phyloP scores from a whole-genome alignment of 2,888 invertebrate genomes.

The Bombyx huttoni region DNA sequence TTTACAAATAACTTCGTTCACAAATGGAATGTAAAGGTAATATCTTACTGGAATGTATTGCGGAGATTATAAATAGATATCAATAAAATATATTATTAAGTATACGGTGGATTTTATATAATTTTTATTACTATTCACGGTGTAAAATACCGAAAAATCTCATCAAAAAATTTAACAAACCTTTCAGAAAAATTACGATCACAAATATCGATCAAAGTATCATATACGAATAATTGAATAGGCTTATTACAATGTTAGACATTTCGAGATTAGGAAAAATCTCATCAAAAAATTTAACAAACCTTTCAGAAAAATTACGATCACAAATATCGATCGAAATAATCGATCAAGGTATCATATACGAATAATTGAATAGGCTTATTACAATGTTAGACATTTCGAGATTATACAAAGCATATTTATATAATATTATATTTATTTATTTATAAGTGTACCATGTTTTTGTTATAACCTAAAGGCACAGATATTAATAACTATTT shows the following conservation, averaged over 20 bases:
- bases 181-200: too few relatives aligned
- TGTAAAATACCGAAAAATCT: too few relatives aligned
- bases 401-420: background rate
- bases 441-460: background rate
- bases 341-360: too few relatives aligned
- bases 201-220: too few relatives aligned
- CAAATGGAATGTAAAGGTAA: slow-evolving; percentile 11
- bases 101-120: background rate
- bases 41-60: background rate
- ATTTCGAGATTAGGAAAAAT: background rate
- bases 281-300: too few relatives aligned
- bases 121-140: too few relatives aligned
- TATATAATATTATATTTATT: background rate
- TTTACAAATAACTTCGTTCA: too few relatives aligned
- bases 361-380: background rate
- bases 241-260: background rate
- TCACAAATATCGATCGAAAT: too few relatives aligned
- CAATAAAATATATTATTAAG: background rate
- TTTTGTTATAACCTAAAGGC: slow-evolving; percentile 1
- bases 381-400: background rate
- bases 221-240: too few relatives aligned
- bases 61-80: background rate
- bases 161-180: too few relatives aligned
- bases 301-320: too few relatives aligned
- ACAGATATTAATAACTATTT: slow-evolving; percentile 22